Evolutionary conservation across 2,113 vertebrate species (phyloP), one percentile per base, ranked within the genome.

Genomic region (Bujurquina vittata): DNA sequence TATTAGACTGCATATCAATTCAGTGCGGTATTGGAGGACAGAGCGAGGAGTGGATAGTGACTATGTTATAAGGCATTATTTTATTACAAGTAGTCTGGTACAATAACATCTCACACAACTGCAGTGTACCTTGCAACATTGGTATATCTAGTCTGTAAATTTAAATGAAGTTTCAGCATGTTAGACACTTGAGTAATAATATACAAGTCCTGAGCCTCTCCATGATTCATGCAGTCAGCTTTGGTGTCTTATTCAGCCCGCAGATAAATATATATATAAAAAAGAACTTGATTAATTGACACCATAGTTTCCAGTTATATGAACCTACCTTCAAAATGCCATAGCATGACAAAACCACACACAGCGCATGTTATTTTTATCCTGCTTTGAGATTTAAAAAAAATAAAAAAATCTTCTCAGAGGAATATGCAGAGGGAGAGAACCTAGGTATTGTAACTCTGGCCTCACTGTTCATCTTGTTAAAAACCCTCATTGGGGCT

Each of bases 1-100:
- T 93, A 97, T 95, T 95, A 95, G 95, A 92, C 95, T 96, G 96
- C 97, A 97, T 94, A 97, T 97, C 96, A 97, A 96, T 94, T 96
- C 94, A 87, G 94, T 52, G 85, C 88, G 80, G 84, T 94, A 88
- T 84, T 33, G 89, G 93, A 96, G 96, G 92, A 92, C 94, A 92
- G 92, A 62, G 95, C 96, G 95, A 95, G 81, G 83, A 79, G 87
- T 65, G 57, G 86, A 86, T 67, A 78, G 79, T 63, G 83, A 82
- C 85, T 82, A 75, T 85, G 86, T 84, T 87, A 75, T 85, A 84
- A 82, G 85, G 80, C 76, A 86, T 88, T 91, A 78, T 92, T 91
- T 89, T 87, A 91, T 91, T 90, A 90, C 84, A 87, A 83, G 83
- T 80, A 54, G 74, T 77, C 37, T 75, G 84, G 80, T 79, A 76